Evolutionary conservation across 2,113 vertebrate genomes (phyloP).

Genomic region (Myotis yumanensis): DNA sequence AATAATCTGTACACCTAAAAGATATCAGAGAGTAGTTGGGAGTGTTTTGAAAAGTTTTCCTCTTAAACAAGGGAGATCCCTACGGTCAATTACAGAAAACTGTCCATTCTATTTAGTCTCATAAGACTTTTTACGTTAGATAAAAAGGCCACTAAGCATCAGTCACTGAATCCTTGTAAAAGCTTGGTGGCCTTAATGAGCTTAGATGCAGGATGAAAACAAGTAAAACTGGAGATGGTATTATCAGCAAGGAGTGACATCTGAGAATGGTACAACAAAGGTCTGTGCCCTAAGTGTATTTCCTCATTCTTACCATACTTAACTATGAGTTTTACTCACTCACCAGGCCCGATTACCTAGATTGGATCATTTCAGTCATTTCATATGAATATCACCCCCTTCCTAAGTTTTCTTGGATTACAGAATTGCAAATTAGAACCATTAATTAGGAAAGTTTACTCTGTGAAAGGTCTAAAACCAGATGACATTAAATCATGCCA

Average conservation of each 20-base stretch:
- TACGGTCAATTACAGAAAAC: background rate
- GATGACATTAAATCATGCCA: background rate
- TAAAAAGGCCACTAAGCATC: background rate
- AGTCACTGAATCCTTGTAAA: background rate
- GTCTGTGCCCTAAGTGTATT: background rate
- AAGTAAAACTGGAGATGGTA: background rate
- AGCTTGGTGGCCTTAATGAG: background rate
- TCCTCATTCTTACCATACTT: background rate
- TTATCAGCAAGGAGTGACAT: background rate
- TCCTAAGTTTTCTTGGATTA: background rate
- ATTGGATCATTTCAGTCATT: background rate
- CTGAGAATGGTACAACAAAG: background rate
- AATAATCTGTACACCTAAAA: slow-evolving; percentile 8
- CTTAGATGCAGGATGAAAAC: background rate
- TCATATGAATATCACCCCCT: background rate
- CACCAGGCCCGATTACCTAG: background rate
- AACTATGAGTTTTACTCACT: background rate
- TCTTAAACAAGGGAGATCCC: background rate
- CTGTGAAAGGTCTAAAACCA: background rate
- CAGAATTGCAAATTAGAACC: background rate
- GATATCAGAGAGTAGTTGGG: background rate
- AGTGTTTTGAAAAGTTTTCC: background rate
- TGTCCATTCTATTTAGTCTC: background rate
- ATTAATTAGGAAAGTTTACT: background rate
- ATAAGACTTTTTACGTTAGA: background rate